Percentiles rank a stretch among this genome's conserved stretches.
These are phyloP conservation scores for Drosophila pallidifrons DNA, from an alignment of 1,140 invertebrate species.

Conservation along the genomic window DNA sequence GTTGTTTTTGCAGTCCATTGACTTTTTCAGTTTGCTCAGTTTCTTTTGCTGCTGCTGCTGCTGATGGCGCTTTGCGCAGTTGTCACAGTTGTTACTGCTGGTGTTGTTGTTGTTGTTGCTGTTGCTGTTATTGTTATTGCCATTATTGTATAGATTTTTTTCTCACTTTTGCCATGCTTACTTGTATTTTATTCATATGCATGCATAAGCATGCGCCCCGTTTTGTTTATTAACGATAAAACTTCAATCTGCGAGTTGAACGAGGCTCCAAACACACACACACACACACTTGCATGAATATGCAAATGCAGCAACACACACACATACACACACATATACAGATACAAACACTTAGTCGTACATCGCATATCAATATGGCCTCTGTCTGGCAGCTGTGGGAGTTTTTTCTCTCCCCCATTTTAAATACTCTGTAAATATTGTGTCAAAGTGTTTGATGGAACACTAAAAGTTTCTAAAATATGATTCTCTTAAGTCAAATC, in stretches of 20 bases:
- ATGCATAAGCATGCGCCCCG: constrained; percentile 50
- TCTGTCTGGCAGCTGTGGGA: constrained; percentile 18
- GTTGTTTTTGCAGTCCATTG: constrained; percentile 76
- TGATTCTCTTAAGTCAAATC: too few species aligned
- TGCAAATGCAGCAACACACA: constrained; percentile 4
- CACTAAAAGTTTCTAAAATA: too few species aligned
- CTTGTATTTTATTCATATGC: constrained; percentile 39
- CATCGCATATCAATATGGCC: constrained; percentile 8
- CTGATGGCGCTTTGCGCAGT: constrained; percentile 48
- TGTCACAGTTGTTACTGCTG: constrained; percentile 46
- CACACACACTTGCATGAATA: not conserved
- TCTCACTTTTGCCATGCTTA: constrained; percentile 47
- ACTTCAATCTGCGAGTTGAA: constrained; percentile 31
- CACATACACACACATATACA: constrained; percentile 4
- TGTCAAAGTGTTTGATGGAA: not conserved
- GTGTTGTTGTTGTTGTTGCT: not conserved
- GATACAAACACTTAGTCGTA: not conserved
- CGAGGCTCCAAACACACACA: not conserved
- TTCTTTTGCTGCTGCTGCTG: constrained; percentile 49
- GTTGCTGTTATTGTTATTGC: constrained; percentile 46
- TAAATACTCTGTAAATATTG: constrained; percentile 3
- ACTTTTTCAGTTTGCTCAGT: constrained; percentile 68
- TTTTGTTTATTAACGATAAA: constrained; percentile 63
- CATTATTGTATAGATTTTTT: constrained; percentile 67
- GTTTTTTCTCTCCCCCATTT: constrained; percentile 5